Evolutionary conservation across 2,888 invertebrate species (phyloP), one percentile per base, ranked within the genome.

Genomic region (Atherix ibis): DNA sequence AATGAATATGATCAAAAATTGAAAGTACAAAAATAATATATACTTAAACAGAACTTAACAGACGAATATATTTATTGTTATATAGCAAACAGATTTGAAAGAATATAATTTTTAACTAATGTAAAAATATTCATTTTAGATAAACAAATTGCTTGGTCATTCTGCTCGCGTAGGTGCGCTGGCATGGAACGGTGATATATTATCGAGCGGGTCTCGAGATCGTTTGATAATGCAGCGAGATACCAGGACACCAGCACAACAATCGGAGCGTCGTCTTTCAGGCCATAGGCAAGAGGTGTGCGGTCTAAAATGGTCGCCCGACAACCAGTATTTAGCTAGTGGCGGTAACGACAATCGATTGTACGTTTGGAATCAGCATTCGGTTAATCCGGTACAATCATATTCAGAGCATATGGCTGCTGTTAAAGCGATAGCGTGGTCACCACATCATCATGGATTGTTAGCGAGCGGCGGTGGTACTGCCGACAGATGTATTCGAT

Each of bases 381-480:
- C 85, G 0, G 64, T 81, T 4, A 72, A 77, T 3, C 94, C 95
- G 0, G 82, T 94, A 34, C 94, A 97, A 62, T 91, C 89, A 3
- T 95, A 97, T 62, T 84, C 87, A 0, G 58, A 97, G 46, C 97
- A 98, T 65, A 71, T 89, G 60, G 97, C 97, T 1, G 97, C 94
- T 0, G 94, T 94, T 8, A 98, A 95, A 63, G 97, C 97, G 1
- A 92, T 97, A 46, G 94, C 97, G 15, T 97, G 97, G 97, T 95
- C 94, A 2, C 95, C 97, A 1, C 95, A 97, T 65, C 95, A 95
- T 62, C 95, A 95, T 63, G 95, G 95, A 0, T 65, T 97, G 32
- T 62, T 97, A 40, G 95, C 95, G 1, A 88, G 87, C 25, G 97
- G 97, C 28, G 97, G 97, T n/a, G 97, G 97, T n/a, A 97, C 97